A percentile compares a stretch with the other conserved stretches of the same genome.
phyloP scores from a whole-genome alignment of 2,797 vertebrate genomes.

The Anabas testudineus region DNA sequence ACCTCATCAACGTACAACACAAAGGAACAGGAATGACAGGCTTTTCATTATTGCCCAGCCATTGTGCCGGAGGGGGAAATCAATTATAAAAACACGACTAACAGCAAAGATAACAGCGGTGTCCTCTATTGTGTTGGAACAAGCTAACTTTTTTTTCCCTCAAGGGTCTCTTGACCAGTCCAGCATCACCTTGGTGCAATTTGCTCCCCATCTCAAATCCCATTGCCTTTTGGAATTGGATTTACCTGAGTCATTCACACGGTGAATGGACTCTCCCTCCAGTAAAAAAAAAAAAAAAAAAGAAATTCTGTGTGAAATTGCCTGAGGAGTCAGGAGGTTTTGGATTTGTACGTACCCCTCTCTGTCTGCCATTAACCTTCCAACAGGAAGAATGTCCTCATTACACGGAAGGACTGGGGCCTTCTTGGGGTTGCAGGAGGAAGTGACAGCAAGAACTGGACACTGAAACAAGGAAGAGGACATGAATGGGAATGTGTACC shows the following conservation, averaged over 20 bases:
- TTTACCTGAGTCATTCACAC: constrained; percentile 87
- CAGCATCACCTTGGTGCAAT: constrained; percentile 85
- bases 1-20: constrained; percentile 85
- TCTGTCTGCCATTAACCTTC: constrained; percentile 84
- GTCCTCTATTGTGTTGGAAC: constrained; percentile 81
- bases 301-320: constrained; percentile 84
- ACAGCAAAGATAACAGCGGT: constrained; percentile 84
- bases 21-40: constrained; percentile 84
- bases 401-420: constrained; percentile 65
- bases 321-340: constrained; percentile 79
- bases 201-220: constrained; percentile 87
- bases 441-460: constrained; percentile 24
- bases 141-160: constrained; percentile 72
- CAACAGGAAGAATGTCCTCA: constrained; percentile 83
- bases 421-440: constrained; percentile 11
- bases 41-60: constrained; percentile 83
- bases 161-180: constrained; percentile 85
- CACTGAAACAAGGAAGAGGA: constrained; percentile 41
- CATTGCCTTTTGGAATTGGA: constrained; percentile 89
- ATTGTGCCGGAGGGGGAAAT: constrained; percentile 84
- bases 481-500: constrained; percentile 10
- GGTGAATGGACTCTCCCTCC: constrained; percentile 82
- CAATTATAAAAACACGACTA: constrained; percentile 88
- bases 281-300: constrained; percentile 56
- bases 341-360: constrained; percentile 70